Conservation (phyloP, 92 coral and sea anemone genomes). For the Isaurus tuberculatus region DNA sequence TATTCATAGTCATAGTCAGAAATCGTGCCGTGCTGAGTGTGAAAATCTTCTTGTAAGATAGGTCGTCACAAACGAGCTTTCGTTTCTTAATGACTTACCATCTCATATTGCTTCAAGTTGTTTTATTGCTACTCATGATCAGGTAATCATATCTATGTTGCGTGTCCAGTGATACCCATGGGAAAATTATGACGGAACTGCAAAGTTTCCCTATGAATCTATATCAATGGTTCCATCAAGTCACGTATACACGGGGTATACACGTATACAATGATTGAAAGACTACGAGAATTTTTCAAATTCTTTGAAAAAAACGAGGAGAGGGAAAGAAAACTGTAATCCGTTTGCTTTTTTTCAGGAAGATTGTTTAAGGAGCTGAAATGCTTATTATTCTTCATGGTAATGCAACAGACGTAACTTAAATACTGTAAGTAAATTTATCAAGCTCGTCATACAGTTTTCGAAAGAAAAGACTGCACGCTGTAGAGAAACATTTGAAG, state of each 20-base stretch:
- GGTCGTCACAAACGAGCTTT: neutral
- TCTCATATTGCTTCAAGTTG: neutral
- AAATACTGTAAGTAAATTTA: too few relatives aligned
- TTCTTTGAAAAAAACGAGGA: too few relatives aligned
- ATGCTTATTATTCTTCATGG: too few relatives aligned
- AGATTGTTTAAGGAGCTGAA: too few relatives aligned
- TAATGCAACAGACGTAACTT: too few relatives aligned
- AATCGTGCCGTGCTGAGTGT: neutral
- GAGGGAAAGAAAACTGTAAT: too few relatives aligned
- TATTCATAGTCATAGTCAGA: neutral
- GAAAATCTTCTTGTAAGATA: neutral
- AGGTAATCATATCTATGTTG: neutral
- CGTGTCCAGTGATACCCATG: neutral
- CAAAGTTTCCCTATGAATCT: neutral
- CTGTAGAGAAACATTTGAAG: too few relatives aligned
- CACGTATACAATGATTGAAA: too few relatives aligned
- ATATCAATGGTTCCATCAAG: neutral
- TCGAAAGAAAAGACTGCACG: too few relatives aligned
- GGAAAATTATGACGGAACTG: neutral
- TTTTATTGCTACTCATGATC: conserved; percentile 3
- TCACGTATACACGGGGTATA: neutral
- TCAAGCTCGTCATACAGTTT: too few relatives aligned
- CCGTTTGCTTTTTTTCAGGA: too few relatives aligned
- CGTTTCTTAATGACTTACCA: neutral
- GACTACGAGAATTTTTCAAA: too few relatives aligned